Conservation (phyloP, 2,888 invertebrate species). For the Apotomis capreana region DNA sequence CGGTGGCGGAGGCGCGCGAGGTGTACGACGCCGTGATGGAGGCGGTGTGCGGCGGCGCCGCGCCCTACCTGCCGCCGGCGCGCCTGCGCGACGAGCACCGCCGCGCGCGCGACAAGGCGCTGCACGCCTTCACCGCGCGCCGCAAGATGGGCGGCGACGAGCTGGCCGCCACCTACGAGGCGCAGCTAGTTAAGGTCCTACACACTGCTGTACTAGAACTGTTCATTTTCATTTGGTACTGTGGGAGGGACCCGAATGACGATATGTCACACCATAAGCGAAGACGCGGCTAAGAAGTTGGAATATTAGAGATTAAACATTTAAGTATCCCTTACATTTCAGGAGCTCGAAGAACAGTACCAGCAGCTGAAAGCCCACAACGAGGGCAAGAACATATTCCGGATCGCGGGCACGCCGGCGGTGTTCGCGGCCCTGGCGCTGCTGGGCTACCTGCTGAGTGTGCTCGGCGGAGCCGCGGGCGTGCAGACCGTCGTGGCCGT, state of each 20-base stretch:
- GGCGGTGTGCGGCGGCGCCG: conserved; percentile 94
- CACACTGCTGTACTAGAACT: too few species aligned
- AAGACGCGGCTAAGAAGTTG: too few species aligned
- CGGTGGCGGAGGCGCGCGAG: conserved; percentile 96
- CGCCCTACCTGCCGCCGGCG: conserved; percentile 94
- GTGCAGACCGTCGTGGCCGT: conserved; percentile 89
- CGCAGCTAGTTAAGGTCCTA: conserved; percentile 88
- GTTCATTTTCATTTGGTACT: too few species aligned
- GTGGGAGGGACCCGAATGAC: too few species aligned
- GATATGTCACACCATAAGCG: too few species aligned
- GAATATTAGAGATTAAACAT: too few species aligned
- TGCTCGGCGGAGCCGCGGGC: conserved; percentile 90
- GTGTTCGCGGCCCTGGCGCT: conserved; percentile 93
- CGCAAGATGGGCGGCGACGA: conserved; percentile 99
- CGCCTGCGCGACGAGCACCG: conserved; percentile 92
- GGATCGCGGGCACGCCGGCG: conserved; percentile 96
- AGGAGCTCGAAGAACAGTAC: conserved; percentile 94
- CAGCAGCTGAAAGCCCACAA: conserved; percentile 94
- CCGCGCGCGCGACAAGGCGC: conserved; percentile 89
- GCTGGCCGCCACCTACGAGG: conserved; percentile 92
- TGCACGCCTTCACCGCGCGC: conserved; percentile 88
- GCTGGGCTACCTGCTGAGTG: conserved; percentile 91
- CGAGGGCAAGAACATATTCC: conserved; percentile 98
- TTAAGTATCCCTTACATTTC: conserved; percentile 25
- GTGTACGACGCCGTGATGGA: conserved; percentile 96